A percentile compares a stretch with the other conserved stretches of the same genome.
These are phyloP conservation scores for Micromesistius poutassou DNA, from an alignment of 2,797 vertebrate species.

Conservation along the genomic window DNA sequence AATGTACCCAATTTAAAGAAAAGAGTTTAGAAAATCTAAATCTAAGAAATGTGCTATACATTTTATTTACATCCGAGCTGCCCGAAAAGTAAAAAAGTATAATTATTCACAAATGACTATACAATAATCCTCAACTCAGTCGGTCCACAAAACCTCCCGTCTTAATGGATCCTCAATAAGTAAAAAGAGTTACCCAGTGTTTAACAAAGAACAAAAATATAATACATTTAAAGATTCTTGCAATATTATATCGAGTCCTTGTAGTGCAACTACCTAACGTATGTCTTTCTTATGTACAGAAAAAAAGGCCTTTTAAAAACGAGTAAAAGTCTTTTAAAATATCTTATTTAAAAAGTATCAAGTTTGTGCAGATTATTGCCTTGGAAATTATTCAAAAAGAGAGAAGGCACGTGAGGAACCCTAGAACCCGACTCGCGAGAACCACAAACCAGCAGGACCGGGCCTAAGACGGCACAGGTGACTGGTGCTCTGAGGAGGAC, in stretches of 20 bases:
- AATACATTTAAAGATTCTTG: conserved; percentile 64
- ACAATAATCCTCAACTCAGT: conserved; percentile 80
- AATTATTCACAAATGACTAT: conserved; percentile 87
- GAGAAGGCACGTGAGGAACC: conserved; percentile 86
- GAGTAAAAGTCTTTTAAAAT: conserved; percentile 61
- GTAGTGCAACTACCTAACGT: conserved; percentile 82
- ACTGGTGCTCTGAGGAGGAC: conserved; percentile 69
- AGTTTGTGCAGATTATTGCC: conserved; percentile 74
- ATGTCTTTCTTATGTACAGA: conserved; percentile 50
- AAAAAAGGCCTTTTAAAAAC: conserved; percentile 62
- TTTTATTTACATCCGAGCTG: conserved; percentile 96
- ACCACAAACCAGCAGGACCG: neutral
- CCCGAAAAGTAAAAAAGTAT: conserved; percentile 86
- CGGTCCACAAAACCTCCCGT: conserved; percentile 77
- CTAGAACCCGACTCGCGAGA: conserved; percentile 33
- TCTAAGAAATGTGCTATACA: conserved; percentile 89
- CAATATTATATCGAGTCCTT: conserved; percentile 70
- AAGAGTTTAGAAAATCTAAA: conserved; percentile 72
- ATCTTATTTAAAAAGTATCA: conserved; percentile 60
- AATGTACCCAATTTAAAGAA: conserved; percentile 80
- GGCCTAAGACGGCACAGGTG: conserved; percentile 65
- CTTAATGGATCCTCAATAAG: conserved; percentile 75
- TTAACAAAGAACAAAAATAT: conserved; percentile 74
- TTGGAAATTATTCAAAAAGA: conserved; percentile 65
- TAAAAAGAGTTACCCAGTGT: conserved; percentile 80